Evolutionary conservation across 2,888 invertebrate genomes (phyloP).

Genomic region (Noctua janthina): DNA sequence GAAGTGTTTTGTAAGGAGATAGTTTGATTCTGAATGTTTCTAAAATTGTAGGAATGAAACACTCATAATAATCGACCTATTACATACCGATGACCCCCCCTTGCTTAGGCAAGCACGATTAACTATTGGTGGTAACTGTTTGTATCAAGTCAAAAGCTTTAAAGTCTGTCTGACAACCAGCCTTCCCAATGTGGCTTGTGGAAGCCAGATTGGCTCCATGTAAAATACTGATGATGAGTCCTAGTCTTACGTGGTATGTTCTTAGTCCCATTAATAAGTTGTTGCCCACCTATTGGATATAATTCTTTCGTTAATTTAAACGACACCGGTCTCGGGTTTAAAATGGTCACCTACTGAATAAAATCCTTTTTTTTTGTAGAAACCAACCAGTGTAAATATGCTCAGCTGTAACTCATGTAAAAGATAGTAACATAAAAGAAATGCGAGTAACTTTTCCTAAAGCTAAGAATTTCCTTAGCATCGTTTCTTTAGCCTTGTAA

Average conservation of each 20-base stretch:
- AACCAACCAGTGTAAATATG: slow-evolving; percentile 6
- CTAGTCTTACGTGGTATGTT: not conserved
- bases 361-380: not conserved
- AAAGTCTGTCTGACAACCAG: not conserved
- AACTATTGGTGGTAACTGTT: not conserved
- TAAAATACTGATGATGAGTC: not conserved
- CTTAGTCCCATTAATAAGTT: not conserved
- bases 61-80: not conserved
- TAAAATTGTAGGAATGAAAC: not conserved
- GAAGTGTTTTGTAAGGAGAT: not conserved
- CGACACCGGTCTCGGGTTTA: too few species aligned
- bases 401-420: not conserved
- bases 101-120: not conserved
- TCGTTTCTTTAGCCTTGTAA: slow-evolving; percentile 20
- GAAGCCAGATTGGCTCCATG: not conserved
- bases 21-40: not conserved
- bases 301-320: not conserved
- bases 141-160: not conserved
- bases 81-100: not conserved
- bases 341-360: not conserved
- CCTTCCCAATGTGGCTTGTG: not conserved
- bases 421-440: slow-evolving; percentile 1
- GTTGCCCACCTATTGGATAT: not conserved
- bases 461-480: slow-evolving; percentile 25
- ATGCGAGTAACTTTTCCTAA: slow-evolving; percentile 5